Evolutionary conservation across 2,888 invertebrate genomes (phyloP), one percentile per base, ranked within the genome.

Genomic region (Antitype chi): DNA sequence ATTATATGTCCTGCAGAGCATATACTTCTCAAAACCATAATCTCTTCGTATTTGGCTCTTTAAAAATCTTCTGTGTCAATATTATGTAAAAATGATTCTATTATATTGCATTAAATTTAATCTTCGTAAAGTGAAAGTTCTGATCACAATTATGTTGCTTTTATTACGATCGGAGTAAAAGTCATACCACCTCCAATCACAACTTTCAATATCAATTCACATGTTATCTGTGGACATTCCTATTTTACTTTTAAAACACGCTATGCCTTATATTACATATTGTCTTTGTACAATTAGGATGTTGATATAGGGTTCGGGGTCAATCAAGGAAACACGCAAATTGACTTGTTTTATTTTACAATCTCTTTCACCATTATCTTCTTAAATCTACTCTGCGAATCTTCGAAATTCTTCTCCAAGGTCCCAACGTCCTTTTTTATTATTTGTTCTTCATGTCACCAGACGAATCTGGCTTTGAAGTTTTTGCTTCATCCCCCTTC

Each of bases 311-410:
- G 82, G 77, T 76, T 74, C 25, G 76, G 78, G 91, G 84, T 80
- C 68, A 91, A 92, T 92, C 70, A 94, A 92, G 91, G 89, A 94
- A 94, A 95, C 93, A 91, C 94, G 90, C 87, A 87, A 90, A 83
- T 93, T 87, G 83, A 90, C 82, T 91, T 84, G 80, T 74, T 95
- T 95, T 95, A 95, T 95, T 95, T 91, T 90, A 93, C 92, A 93
- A 89, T 84, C 66, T 72, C 72, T 74, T 59, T 78, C 80, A 59
- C 70, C 69, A 74, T 43, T 80, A 1, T 49, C 28, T 60, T 66
- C 49, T 80, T 57, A 64, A 74, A n/a, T 71, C 60, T 75, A 72
- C 15, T 8, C 32, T 0, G 20, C 23, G 0, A 23, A n/a, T 55
- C 47, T 55, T 15, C 17, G 0, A 15, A 9, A 13, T 57, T 68